A percentile compares a stretch with the other conserved stretches of the same genome.
phyloP scores from a whole-genome alignment of 1,140 invertebrate genomes.

The Ruditapes philippinarum region DNA sequence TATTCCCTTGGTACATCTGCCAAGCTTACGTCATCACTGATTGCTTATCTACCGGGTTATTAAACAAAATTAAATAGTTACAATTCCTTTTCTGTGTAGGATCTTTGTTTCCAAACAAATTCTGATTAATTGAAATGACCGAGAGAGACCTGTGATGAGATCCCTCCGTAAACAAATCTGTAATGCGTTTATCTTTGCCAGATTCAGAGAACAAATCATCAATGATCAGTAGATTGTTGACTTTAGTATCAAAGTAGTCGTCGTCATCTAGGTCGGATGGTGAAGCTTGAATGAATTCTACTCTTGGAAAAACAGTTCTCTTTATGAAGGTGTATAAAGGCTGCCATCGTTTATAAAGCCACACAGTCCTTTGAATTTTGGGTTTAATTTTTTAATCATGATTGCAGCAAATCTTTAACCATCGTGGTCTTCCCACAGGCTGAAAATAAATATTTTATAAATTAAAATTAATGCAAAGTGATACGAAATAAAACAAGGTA shows the following conservation, averaged over 20 bases:
- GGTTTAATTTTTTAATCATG: conserved; percentile 1
- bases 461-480: no score
- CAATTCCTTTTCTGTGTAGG: conserved; percentile 51
- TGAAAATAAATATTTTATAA: no score
- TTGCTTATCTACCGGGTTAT: conserved; percentile 48
- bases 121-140: conserved; percentile 50
- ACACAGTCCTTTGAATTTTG: neutral
- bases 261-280: neutral
- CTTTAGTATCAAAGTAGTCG: neutral
- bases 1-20: conserved; percentile 67
- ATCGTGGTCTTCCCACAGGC: no score
- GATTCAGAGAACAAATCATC: conserved; percentile 58
- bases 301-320: neutral
- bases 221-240: neutral
- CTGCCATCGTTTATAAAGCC: no score
- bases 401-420: neutral
- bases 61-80: conserved; percentile 52
- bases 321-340: no score
- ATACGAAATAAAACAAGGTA: neutral
- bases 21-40: conserved; percentile 53
- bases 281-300: conserved; percentile 19
- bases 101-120: conserved; percentile 59
- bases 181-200: no score
- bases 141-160: conserved; percentile 55
- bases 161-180: conserved; percentile 34